These are phyloP conservation scores for Chaetodon auriga DNA, from an alignment of 2,113 vertebrate species.

Conservation along the genomic window DNA sequence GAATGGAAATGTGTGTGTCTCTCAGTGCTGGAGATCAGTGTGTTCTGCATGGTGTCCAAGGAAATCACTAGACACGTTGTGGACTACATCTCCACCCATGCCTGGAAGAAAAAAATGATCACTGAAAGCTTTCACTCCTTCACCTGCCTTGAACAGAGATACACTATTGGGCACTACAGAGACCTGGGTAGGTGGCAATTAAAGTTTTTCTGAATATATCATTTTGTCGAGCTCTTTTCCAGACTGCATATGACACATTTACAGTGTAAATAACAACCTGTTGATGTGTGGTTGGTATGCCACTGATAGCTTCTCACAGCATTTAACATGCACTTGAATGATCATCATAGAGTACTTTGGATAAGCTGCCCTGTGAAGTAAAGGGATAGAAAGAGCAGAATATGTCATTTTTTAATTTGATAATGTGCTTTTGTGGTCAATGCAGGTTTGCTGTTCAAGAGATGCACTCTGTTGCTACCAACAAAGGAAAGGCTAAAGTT, in stretches of 20 bases:
- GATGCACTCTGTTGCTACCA: constrained; percentile 90
- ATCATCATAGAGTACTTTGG: neutral
- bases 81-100: constrained; percentile 85
- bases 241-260: neutral
- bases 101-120: constrained; percentile 87
- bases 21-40: constrained; percentile 90
- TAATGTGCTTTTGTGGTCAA: constrained; percentile 35
- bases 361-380: neutral
- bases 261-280: neutral
- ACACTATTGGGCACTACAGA: constrained; percentile 86
- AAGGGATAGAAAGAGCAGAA: neutral
- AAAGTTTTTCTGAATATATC: neutral
- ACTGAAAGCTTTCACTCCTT: constrained; percentile 84
- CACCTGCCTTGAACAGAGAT: constrained; percentile 56
- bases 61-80: constrained; percentile 80
- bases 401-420: neutral
- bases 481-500: constrained; percentile 92
- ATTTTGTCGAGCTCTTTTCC: neutral
- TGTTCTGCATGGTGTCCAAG: constrained; percentile 92
- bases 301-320: neutral
- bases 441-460: constrained; percentile 91
- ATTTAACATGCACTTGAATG: neutral
- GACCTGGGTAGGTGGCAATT: constrained; percentile 85
- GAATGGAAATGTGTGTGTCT: constrained; percentile 47
- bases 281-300: neutral